A percentile compares a stretch with the other conserved stretches of the same genome.
Evolutionary conservation across 2,888 invertebrate species (phyloP).

Genomic region (Meta bourneti): DNA sequence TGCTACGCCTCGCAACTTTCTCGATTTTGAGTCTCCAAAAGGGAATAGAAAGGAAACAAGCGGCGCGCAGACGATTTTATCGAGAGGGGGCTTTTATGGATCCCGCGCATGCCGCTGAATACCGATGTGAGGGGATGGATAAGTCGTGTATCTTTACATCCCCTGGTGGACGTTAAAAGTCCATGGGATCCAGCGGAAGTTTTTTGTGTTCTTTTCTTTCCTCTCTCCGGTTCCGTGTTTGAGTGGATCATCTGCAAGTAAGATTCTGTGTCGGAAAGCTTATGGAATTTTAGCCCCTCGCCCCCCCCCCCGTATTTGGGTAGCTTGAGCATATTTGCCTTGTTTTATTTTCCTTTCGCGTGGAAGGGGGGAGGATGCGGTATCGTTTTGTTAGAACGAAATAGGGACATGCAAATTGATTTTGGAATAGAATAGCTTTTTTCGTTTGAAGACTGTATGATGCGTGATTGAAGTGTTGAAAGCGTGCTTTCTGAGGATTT

Average conservation of each 20-base stretch:
- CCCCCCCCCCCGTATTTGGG: slow-evolving; percentile 17
- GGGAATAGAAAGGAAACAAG: slow-evolving; percentile 10
- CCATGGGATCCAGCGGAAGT: background rate
- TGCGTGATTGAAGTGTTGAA: background rate
- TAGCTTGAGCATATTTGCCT: slow-evolving; percentile 4
- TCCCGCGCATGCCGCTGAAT: slow-evolving; percentile 18
- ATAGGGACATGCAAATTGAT: background rate
- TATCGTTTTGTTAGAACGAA: background rate
- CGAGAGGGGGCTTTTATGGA: slow-evolving; percentile 40
- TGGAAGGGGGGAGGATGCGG: background rate
- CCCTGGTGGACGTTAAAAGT: slow-evolving; percentile 11
- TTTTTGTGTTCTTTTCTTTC: background rate
- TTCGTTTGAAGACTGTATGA: background rate
- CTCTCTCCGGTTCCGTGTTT: slow-evolving; percentile 14
- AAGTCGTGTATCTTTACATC: slow-evolving; percentile 36
- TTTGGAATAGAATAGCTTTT: background rate
- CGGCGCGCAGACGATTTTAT: slow-evolving; percentile 21
- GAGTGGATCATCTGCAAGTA: slow-evolving; percentile 31
- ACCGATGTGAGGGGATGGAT: slow-evolving; percentile 33
- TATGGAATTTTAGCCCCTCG: slow-evolving; percentile 10
- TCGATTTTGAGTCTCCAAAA: background rate
- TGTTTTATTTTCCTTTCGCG: background rate
- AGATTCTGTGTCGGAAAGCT: slow-evolving; percentile 14
- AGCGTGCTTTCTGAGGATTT: no score
- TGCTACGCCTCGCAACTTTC: background rate